Base-by-base conservation (phyloP, 2,888 invertebrate genomes). In the Alentia gelatinosa region DNA sequence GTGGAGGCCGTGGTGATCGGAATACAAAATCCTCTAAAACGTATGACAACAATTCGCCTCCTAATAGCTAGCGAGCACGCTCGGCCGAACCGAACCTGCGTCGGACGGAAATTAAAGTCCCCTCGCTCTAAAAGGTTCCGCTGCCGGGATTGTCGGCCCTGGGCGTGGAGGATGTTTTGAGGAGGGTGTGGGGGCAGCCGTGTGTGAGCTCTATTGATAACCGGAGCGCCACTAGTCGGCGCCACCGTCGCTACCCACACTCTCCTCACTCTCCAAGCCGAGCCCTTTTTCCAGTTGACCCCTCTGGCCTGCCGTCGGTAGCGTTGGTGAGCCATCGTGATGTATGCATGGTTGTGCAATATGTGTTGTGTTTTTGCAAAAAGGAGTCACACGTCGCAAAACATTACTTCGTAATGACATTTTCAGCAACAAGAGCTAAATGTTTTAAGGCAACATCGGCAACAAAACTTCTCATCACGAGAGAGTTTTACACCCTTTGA, bases 61-160 rank as follows among this genome's bases (percentile, higher is more conserved):
- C 68, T 68, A 68, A 68, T 68, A 68, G 68, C 30, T 30, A 26
- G 68, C 33, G 30, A 26, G 68, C 68, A 68, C 15, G 68, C 68
- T 15, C 30, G 30, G 30, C 30, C 68, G 15, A 68, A 12, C 68
- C 30, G 26, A 30, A n/a, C 12, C 26, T 26, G 68, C 68, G 68
- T 56, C 26, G 68, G 68, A 68, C 68, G 68, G 68, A 68, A 68
- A 68, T 68, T 68, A 68, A 68, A 68, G n/a, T 68, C 68, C 68
- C 68, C 30, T 68, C 68, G n/a, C 68, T 30, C 68, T 68, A 68
- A 68, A 68, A 68, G 68, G 68, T 68, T 68, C 68, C 68, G 68
- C 68, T 26, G 26, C 30, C 30, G 30, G 68, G 68, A 68, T 68
- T 68, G 68, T 68, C 68, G 30, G 33, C 15, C 33, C 68, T 1